These are phyloP conservation scores for Plusia festucae DNA, from an alignment of 2,888 invertebrate genomes.

Conservation along the genomic window DNA sequence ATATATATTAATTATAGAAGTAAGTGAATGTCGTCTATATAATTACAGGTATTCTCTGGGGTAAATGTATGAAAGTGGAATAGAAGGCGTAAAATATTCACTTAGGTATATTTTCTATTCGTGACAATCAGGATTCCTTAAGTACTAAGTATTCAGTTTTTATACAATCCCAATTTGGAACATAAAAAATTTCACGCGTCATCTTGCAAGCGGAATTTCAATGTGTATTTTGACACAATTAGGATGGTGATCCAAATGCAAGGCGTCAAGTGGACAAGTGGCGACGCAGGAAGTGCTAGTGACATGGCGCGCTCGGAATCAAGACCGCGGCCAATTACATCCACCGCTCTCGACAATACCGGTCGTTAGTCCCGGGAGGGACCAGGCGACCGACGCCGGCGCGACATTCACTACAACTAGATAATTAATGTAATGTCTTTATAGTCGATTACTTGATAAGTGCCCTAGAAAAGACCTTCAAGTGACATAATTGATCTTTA, in stretches of 20 bases:
- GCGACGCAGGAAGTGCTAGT: neutral
- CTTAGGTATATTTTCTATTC: too few species aligned
- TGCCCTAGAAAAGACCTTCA: neutral
- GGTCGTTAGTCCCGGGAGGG: neutral
- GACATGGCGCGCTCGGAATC: neutral
- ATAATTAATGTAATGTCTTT: neutral
- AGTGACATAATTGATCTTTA: too few species aligned
- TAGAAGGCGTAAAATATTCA: neutral
- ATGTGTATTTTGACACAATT: neutral
- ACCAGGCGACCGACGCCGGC: neutral
- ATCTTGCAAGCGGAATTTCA: neutral
- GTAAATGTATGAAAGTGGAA: neutral
- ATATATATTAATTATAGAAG: neutral
- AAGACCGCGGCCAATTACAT: constrained; percentile 1
- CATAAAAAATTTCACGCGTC: neutral
- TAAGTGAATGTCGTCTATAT: constrained; percentile 1
- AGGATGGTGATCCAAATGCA: neutral
- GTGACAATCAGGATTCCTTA: too few species aligned
- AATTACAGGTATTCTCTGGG: neutral
- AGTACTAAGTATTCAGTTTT: neutral
- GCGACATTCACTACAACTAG: neutral
- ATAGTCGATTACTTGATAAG: neutral
- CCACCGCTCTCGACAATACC: neutral
- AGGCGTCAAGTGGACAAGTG: neutral
- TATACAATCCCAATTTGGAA: neutral